Evolutionary conservation across 2,888 invertebrate genomes (phyloP).

Genomic region (Drosophila neoperkinsi): DNA sequence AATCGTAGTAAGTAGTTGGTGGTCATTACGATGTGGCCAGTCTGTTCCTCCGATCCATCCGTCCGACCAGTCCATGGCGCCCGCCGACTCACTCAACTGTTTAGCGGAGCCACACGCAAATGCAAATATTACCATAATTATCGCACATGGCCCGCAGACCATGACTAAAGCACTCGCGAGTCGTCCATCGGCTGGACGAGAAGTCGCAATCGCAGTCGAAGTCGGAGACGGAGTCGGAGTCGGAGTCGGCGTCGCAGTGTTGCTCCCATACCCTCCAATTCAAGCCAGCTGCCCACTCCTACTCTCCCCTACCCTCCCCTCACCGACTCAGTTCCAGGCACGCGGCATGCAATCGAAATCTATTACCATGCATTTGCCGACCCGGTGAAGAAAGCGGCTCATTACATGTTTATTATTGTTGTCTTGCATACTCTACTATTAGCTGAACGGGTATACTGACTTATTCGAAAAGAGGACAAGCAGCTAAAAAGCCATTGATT

Average conservation of each 20-base stretch:
- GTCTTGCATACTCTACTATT: slow-evolving; percentile 33
- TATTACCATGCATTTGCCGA: slow-evolving; percentile 74
- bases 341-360: slow-evolving; percentile 78
- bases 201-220: slow-evolving; percentile 6
- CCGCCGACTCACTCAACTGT: slow-evolving; percentile 78
- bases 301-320: too few species aligned
- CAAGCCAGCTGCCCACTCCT: slow-evolving; percentile 2
- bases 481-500: not conserved
- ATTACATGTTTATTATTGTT: slow-evolving; percentile 73
- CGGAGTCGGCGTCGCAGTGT: not conserved
- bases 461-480: not conserved
- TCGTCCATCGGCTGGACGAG: slow-evolving; percentile 54
- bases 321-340: slow-evolving; percentile 26
- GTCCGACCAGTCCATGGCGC: slow-evolving; percentile 58
- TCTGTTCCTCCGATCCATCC: slow-evolving; percentile 7
- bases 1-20: slow-evolving; percentile 3
- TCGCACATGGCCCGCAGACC: slow-evolving; percentile 77
- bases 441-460: not conserved
- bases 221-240: not conserved
- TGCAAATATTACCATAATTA: slow-evolving; percentile 81
- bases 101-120: slow-evolving; percentile 80
- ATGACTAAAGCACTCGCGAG: slow-evolving; percentile 78
- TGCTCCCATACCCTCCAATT: not conserved
- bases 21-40: slow-evolving; percentile 8
- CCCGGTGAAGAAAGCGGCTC: slow-evolving; percentile 76